These are phyloP conservation scores for Drosophila littoralis DNA, from an alignment of 1,140 invertebrate species.

Conservation along the genomic window DNA sequence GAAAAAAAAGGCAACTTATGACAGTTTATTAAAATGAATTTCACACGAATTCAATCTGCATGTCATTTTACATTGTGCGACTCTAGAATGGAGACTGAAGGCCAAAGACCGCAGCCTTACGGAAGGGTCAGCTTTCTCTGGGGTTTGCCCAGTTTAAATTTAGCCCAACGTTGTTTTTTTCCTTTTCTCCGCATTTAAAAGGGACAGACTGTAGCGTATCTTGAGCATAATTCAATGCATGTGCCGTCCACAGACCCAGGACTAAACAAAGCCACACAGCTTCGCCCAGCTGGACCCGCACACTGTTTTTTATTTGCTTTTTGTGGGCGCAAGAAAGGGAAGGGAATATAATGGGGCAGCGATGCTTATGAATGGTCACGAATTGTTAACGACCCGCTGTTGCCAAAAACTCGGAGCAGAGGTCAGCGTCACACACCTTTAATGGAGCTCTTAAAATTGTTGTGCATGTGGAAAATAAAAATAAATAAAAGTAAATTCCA, in stretches of 20 bases:
- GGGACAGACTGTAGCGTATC: slow-evolving; percentile 29
- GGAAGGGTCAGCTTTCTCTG: slow-evolving; percentile 23
- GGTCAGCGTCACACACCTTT: slow-evolving; percentile 44
- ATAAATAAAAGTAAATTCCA: slow-evolving; percentile 62
- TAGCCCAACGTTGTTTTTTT: background rate
- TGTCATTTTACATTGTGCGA: slow-evolving; percentile 9
- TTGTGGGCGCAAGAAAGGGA: slow-evolving; percentile 12
- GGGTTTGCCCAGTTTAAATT: slow-evolving; percentile 14
- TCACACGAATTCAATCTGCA: slow-evolving; percentile 71
- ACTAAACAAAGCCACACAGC: slow-evolving; percentile 42
- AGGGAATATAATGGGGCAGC: slow-evolving; percentile 17
- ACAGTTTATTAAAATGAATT: slow-evolving; percentile 77
- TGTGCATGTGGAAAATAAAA: slow-evolving; percentile 6
- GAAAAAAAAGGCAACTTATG: slow-evolving; percentile 52
- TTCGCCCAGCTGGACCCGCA: slow-evolving; percentile 3
- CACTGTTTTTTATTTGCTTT: slow-evolving; percentile 22
- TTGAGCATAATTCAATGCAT: slow-evolving; percentile 62
- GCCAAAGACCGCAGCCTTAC: slow-evolving; percentile 8
- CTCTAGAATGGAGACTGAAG: background rate
- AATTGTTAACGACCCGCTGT: slow-evolving; percentile 21
- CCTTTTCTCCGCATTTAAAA: slow-evolving; percentile 6
- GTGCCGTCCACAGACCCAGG: slow-evolving; percentile 28
- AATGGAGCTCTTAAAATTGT: slow-evolving; percentile 8
- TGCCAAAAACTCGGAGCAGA: background rate
- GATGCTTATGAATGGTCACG: slow-evolving; percentile 26